phyloP scores from a whole-genome alignment of 2,888 invertebrate species.

The Plebejus melissa region DNA sequence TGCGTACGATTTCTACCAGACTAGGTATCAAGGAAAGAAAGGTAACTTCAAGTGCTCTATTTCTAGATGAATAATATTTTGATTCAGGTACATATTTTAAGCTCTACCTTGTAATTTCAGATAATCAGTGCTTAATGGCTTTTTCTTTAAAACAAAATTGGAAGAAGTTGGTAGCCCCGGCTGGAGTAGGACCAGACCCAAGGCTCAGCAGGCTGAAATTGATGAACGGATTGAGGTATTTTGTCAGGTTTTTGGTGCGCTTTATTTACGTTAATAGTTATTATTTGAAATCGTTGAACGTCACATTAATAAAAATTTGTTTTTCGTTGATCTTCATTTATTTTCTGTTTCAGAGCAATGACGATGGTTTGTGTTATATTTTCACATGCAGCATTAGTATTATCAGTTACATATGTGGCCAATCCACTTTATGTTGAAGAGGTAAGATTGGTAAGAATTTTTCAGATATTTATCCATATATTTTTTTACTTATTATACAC shows the following conservation, averaged over 20 bases:
- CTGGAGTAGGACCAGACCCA: slow-evolving; percentile 50
- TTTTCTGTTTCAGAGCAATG: slow-evolving; percentile 54
- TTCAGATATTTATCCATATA: background rate
- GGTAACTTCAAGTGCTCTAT: slow-evolving; percentile 42
- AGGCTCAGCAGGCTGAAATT: slow-evolving; percentile 57
- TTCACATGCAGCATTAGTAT: slow-evolving; percentile 58
- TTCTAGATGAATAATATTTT: background rate
- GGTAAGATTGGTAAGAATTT: slow-evolving; percentile 43
- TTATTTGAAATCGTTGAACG: background rate
- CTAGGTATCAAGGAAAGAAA: slow-evolving; percentile 43
- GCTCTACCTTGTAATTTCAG: slow-evolving; percentile 43
- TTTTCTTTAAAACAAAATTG: slow-evolving; percentile 65
- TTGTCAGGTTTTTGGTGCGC: background rate
- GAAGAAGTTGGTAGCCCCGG: slow-evolving; percentile 51
- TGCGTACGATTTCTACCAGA: slow-evolving; percentile 46
- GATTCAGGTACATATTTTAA: background rate
- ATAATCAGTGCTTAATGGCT: slow-evolving; percentile 57
- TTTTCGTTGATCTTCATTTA: background rate
- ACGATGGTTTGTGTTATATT: slow-evolving; percentile 68
- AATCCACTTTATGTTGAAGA: slow-evolving; percentile 64
- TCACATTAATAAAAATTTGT: background rate
- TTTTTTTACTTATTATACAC: background rate
- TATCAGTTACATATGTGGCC: slow-evolving; percentile 50
- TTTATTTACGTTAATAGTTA: background rate
- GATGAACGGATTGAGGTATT: slow-evolving; percentile 63